These are phyloP conservation scores for Drosophila algonquin DNA, from an alignment of 2,888 invertebrate genomes.

Conservation along the genomic window DNA sequence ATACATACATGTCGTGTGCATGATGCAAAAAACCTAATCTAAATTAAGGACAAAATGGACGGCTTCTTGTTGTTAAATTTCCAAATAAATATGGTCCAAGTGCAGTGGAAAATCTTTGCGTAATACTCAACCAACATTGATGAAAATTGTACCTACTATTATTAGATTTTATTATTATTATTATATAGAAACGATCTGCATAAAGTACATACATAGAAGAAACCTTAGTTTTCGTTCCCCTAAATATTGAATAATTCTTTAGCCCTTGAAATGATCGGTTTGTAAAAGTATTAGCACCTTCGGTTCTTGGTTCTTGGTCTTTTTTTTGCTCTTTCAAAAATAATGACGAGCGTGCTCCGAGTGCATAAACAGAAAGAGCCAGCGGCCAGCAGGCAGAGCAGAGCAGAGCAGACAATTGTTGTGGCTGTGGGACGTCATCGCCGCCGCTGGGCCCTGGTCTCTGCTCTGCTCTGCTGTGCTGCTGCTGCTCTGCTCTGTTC, in stretches of 20 bases:
- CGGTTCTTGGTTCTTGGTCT: neutral
- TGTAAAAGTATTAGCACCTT: neutral
- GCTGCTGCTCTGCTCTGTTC: constrained; percentile 30
- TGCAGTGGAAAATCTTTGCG: no score
- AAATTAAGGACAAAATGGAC: no score
- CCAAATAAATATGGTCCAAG: no score
- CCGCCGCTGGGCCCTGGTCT: constrained; percentile 19
- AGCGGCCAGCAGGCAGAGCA: neutral
- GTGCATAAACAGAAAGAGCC: constrained; percentile 8
- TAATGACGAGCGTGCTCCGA: constrained; percentile 11
- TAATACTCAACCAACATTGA: no score
- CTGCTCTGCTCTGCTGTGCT: constrained; percentile 25
- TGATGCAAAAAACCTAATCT: no score
- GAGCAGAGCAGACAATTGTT: neutral
- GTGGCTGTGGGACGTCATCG: constrained; percentile 8
- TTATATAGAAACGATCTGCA: no score
- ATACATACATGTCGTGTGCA: no score
- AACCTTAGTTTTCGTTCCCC: no score
- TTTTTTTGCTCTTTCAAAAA: neutral
- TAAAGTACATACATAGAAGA: no score
- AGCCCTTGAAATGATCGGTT: neutral
- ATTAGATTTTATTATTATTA: no score
- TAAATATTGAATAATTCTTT: neutral
- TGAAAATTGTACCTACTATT: no score
- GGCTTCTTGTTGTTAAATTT: no score